Evolutionary conservation across 2,888 invertebrate species (phyloP).

Genomic region (Nemotelus nigrinus): DNA sequence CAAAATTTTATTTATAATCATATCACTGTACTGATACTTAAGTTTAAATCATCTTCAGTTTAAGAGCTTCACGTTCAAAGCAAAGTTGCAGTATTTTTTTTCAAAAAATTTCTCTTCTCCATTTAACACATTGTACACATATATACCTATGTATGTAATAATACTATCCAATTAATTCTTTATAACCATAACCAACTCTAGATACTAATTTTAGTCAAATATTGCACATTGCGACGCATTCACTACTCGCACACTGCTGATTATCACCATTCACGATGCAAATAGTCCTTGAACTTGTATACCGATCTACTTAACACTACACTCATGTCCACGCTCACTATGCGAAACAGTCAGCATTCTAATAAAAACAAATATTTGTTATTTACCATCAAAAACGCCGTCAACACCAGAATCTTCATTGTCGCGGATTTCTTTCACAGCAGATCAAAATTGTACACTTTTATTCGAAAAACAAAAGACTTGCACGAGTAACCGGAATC

Average conservation of each 20-base stretch:
- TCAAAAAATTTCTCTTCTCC: no score
- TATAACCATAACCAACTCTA: no score
- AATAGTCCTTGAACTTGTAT: slow-evolving; percentile 38
- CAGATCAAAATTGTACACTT: not conserved
- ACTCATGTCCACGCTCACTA: not conserved
- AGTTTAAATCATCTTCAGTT: no score
- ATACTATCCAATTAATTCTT: no score
- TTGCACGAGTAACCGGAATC: slow-evolving; percentile 38
- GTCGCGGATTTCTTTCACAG: slow-evolving; percentile 18
- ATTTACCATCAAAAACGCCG: slow-evolving; percentile 50
- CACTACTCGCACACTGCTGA: not conserved
- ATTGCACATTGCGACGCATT: not conserved
- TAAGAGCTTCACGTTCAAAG: no score
- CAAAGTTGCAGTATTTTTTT: no score
- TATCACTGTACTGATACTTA: no score
- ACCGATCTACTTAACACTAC: not conserved
- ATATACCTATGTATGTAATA: no score
- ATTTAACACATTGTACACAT: no score
- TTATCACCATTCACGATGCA: slow-evolving; percentile 20
- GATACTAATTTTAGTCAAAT: slow-evolving; percentile 16
- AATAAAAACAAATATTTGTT: not conserved
- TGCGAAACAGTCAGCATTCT: no score
- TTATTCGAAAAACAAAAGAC: slow-evolving; percentile 39
- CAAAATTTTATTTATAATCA: no score
- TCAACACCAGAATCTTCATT: slow-evolving; percentile 46